Evolutionary conservation across 2,797 vertebrate genomes (phyloP).

Genomic region (Hyperoplus lanceolatus): DNA sequence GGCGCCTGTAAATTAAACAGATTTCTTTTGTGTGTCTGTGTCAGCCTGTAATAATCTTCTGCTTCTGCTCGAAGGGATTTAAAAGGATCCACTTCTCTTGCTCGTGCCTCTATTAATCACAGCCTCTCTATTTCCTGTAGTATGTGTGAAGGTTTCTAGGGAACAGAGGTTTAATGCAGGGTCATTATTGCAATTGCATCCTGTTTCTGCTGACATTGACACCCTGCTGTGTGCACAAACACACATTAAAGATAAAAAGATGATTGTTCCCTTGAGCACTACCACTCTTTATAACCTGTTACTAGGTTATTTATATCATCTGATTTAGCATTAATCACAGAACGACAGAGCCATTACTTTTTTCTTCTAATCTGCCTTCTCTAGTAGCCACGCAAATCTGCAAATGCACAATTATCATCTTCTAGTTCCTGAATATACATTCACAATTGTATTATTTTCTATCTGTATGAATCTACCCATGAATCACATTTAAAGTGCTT

Average conservation of each 20-base stretch:
- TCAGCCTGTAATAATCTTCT: constrained; percentile 59
- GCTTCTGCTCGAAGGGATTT: constrained; percentile 74
- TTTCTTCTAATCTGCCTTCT: background rate
- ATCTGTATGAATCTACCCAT: constrained; percentile 9
- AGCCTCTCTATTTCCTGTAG: constrained; percentile 28
- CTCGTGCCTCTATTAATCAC: constrained; percentile 68
- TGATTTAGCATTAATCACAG: background rate
- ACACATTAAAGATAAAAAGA: background rate
- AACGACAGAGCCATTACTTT: constrained; percentile 3
- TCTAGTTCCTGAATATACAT: constrained; percentile 4
- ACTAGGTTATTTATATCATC: constrained; percentile 10
- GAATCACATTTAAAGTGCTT: constrained; percentile 42
- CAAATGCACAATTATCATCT: constrained; percentile 11
- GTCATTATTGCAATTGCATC: constrained; percentile 54
- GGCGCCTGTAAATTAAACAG: constrained; percentile 62
- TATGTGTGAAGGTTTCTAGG: constrained; percentile 47
- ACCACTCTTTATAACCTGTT: background rate
- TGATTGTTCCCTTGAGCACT: constrained; percentile 1
- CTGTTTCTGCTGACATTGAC: constrained; percentile 35
- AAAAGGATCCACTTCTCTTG: constrained; percentile 57
- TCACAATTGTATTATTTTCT: constrained; percentile 33
- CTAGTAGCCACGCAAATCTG: background rate
- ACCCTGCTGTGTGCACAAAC: constrained; percentile 16
- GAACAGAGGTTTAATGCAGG: constrained; percentile 54
- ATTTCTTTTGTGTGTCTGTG: constrained; percentile 72